These are phyloP conservation scores for Scarus forsteni DNA, from an alignment of 2,797 vertebrate species.

Conservation along the genomic window DNA sequence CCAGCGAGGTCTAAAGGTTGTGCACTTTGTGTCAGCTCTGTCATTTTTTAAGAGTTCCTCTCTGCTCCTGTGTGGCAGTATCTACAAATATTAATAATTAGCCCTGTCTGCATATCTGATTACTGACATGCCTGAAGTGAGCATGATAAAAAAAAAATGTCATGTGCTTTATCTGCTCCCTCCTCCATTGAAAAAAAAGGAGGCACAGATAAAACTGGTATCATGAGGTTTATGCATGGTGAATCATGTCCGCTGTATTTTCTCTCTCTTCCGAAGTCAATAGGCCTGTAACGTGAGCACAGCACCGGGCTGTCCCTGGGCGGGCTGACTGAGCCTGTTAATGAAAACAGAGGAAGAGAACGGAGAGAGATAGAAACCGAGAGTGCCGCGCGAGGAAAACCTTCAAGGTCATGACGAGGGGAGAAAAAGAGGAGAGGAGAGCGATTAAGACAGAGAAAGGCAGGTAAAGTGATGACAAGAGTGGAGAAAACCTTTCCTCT, in stretches of 20 bases:
- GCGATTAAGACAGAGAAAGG: slow-evolving; percentile 53
- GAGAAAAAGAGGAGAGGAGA: slow-evolving; percentile 45
- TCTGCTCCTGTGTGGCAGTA: slow-evolving; percentile 57
- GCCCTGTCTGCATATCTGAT: slow-evolving; percentile 76
- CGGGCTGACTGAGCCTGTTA: slow-evolving; percentile 76
- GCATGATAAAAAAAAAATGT: slow-evolving; percentile 77
- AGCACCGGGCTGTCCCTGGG: slow-evolving; percentile 76
- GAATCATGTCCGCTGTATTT: slow-evolving; percentile 82
- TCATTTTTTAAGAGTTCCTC: slow-evolving; percentile 46
- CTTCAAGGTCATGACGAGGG: slow-evolving; percentile 82
- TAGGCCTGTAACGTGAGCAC: slow-evolving; percentile 83
- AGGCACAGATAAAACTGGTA: slow-evolving; percentile 78
- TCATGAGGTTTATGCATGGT: slow-evolving; percentile 83
- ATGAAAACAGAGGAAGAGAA: slow-evolving; percentile 81
- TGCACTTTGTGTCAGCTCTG: slow-evolving; percentile 56
- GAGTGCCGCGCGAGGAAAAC: slow-evolving; percentile 70
- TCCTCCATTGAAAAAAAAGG: slow-evolving; percentile 67
- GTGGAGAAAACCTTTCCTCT: slow-evolving; percentile 36
- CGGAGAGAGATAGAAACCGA: slow-evolving; percentile 55
- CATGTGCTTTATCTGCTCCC: slow-evolving; percentile 71
- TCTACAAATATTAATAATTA: slow-evolving; percentile 85
- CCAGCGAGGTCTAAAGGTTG: slow-evolving; percentile 39
- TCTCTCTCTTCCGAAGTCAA: slow-evolving; percentile 81
- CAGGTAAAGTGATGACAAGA: slow-evolving; percentile 56
- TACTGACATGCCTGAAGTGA: slow-evolving; percentile 80